phyloP scores from a whole-genome alignment of 2,888 invertebrate species.

The Calameuta pallipes region DNA sequence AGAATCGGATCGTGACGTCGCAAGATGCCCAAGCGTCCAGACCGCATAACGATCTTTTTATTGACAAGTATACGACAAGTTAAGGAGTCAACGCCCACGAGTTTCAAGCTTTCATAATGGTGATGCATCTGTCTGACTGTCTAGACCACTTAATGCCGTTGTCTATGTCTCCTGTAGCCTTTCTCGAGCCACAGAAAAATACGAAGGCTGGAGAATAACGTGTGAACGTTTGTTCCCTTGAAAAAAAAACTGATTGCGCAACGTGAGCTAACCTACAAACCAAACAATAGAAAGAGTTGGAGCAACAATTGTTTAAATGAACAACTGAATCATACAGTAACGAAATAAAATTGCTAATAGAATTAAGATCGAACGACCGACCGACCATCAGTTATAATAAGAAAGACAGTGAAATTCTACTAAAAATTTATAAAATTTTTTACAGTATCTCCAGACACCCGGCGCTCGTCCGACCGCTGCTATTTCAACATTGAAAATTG shows the following conservation, averaged over 20 bases:
- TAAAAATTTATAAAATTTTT: background rate
- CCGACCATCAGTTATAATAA: background rate
- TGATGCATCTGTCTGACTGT: conserved; percentile 21
- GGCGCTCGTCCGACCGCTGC: background rate
- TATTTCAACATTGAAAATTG: background rate
- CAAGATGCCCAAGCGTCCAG: conserved; percentile 20
- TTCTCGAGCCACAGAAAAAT: conserved; percentile 5
- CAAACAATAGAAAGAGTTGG: background rate
- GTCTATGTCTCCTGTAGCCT: conserved; percentile 20
- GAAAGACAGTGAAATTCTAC: background rate
- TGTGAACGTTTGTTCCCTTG: background rate
- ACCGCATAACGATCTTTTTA: conserved; percentile 50
- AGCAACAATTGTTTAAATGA: background rate
- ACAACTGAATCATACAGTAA: background rate
- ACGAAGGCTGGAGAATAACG: background rate
- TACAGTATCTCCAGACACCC: too few relatives aligned
- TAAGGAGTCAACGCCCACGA: conserved; percentile 38
- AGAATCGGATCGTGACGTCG: background rate
- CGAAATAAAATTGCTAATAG: background rate
- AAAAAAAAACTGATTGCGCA: background rate
- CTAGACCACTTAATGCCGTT: conserved; percentile 25
- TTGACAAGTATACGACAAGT: conserved; percentile 50
- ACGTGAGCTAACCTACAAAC: background rate
- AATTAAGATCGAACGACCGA: too few relatives aligned
- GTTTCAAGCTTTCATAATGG: conserved; percentile 30